phyloP scores from a whole-genome alignment of 1,140 invertebrate genomes.

The Drosophila baimaii region DNA sequence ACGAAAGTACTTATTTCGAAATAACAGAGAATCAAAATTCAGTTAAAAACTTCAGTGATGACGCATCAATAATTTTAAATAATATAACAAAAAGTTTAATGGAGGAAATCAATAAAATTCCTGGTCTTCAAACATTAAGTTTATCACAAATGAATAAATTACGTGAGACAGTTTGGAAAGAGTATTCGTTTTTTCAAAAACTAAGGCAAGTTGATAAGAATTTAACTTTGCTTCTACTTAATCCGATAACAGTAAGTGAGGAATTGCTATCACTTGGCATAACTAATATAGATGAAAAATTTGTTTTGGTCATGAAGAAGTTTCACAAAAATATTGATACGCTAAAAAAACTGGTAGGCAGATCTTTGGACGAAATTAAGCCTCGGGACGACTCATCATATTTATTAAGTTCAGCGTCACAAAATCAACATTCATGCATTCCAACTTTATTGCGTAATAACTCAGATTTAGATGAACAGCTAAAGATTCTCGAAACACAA shows the following conservation, averaged over 20 bases:
- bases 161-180: slow-evolving; percentile 57
- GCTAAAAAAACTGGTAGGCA: slow-evolving; percentile 78
- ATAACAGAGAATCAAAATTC: slow-evolving; percentile 13
- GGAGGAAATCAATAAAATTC: slow-evolving; percentile 79
- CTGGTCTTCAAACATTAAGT: slow-evolving; percentile 64
- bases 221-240: slow-evolving; percentile 70
- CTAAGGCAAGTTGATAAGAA: slow-evolving; percentile 78
- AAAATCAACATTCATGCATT: slow-evolving; percentile 1
- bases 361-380: slow-evolving; percentile 63
- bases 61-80: slow-evolving; percentile 46
- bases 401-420: not conserved
- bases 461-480: slow-evolving; percentile 75
- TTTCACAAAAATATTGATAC: slow-evolving; percentile 78
- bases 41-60: slow-evolving; percentile 20
- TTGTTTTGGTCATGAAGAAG: slow-evolving; percentile 73
- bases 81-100: slow-evolving; percentile 69
- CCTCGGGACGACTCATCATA: no score
- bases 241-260: slow-evolving; percentile 72
- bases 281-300: slow-evolving; percentile 50
- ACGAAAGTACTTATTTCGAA: not conserved
- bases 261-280: slow-evolving; percentile 48
- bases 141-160: slow-evolving; percentile 60
- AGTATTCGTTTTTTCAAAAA: slow-evolving; percentile 75
- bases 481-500: slow-evolving; percentile 75
- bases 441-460: slow-evolving; percentile 67